Conservation (phyloP, 2,888 invertebrate species). For the Lasioglossum pauxillum region DNA sequence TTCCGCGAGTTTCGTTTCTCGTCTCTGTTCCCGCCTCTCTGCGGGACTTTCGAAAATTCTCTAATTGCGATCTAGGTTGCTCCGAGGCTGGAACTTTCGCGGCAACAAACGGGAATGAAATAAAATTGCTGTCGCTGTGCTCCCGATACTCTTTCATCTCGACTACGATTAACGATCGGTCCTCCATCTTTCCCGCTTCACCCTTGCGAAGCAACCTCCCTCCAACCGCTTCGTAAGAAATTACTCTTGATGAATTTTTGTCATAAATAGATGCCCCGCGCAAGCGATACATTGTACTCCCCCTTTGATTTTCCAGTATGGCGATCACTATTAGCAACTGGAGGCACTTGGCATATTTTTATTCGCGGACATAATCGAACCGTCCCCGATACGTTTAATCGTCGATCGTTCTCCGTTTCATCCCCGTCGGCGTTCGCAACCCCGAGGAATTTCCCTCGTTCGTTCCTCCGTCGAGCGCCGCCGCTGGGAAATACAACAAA, state of each 20-base stretch:
- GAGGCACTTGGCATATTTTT: background rate
- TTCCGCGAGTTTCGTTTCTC: constrained; percentile 14
- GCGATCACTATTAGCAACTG: background rate
- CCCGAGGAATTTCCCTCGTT: constrained; percentile 22
- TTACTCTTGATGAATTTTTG: background rate
- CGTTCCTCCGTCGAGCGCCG: constrained; percentile 25
- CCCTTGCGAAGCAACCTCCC: background rate
- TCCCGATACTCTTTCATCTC: background rate
- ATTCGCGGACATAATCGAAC: background rate
- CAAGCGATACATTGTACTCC: too few species aligned
- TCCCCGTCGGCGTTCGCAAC: background rate
- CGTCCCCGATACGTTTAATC: constrained; percentile 1
- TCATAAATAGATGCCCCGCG: too few species aligned
- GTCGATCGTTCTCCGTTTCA: background rate
- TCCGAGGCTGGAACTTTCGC: background rate
- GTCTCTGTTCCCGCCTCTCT: constrained; percentile 21
- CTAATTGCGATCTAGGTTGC: constrained; percentile 17
- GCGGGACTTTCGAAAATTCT: background rate
- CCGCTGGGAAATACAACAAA: constrained; percentile 64
- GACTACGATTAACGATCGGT: background rate
- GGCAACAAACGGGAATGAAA: background rate
- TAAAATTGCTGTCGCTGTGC: background rate
- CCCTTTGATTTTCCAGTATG: background rate
- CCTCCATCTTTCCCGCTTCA: background rate
- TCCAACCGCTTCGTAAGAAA: background rate